Conservation (phyloP, 2,113 vertebrate genomes). For the Herpetotheres cachinnans region DNA sequence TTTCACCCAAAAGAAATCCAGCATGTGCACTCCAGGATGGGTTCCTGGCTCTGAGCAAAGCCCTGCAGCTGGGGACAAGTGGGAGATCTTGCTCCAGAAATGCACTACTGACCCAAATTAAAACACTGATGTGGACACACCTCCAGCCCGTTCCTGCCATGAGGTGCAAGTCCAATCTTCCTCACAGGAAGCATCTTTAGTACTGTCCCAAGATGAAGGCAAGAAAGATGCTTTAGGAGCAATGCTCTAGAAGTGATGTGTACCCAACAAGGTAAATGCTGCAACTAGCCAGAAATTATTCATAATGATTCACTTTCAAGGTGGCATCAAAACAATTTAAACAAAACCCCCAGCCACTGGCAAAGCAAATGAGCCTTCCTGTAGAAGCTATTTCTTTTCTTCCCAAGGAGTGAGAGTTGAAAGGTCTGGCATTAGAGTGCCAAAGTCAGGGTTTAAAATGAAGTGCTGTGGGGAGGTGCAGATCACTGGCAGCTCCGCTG, state of each 20-base stretch:
- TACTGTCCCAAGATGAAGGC: neutral
- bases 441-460: neutral
- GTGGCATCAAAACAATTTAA: neutral
- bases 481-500: fast-evolving
- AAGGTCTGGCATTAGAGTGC: neutral
- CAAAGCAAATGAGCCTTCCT: neutral
- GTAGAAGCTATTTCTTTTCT: neutral
- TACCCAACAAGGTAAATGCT: neutral
- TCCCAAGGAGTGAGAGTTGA: neutral
- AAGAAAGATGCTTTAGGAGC: neutral
- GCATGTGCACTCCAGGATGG: fast-evolving
- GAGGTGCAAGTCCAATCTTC: neutral
- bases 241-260: neutral
- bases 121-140: neutral
- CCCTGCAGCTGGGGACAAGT: neutral
- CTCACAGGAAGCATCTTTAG: neutral
- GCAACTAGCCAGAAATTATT: neutral
- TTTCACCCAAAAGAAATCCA: neutral
- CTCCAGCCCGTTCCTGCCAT: neutral
- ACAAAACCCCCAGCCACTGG: neutral
- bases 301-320: neutral
- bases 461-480: neutral
- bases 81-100: neutral
- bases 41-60: neutral
- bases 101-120: neutral